phyloP scores from a whole-genome alignment of 2,888 invertebrate species.

The Oligia latruncula region DNA sequence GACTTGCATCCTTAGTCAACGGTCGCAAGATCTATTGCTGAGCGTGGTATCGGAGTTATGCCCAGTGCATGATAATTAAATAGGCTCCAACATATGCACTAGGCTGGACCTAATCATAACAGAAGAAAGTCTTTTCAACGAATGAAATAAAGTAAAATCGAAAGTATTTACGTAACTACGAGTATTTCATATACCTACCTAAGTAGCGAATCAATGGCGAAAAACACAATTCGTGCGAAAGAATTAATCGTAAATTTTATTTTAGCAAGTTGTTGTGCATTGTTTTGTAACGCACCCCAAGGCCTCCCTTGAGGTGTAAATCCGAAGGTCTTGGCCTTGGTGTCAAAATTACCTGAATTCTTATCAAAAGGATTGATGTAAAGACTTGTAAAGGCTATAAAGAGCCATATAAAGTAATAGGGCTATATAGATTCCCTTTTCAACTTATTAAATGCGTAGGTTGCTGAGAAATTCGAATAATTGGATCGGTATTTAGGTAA shows the following conservation, averaged over 20 bases:
- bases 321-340: constrained; percentile 58
- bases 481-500: constrained; percentile 62
- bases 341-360: constrained; percentile 57
- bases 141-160: background rate
- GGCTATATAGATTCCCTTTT: constrained; percentile 20
- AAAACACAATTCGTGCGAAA: constrained; percentile 24
- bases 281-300: constrained; percentile 61
- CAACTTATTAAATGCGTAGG: constrained; percentile 26
- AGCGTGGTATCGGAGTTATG: background rate
- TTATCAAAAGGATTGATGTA: constrained; percentile 60
- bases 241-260: constrained; percentile 37
- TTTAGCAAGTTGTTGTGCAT: constrained; percentile 49
- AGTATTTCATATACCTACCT: background rate
- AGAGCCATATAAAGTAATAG: constrained; percentile 28
- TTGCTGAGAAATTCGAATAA: constrained; percentile 48
- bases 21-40: background rate
- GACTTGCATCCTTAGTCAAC: background rate
- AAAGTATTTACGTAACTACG: background rate
- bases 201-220: background rate
- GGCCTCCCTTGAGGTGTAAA: constrained; percentile 50
- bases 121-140: background rate
- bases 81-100: background rate
- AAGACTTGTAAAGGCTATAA: constrained; percentile 43
- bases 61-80: background rate
- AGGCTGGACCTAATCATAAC: background rate